Conservation (phyloP, 2,113 vertebrate genomes). For the Pitta sordida region DNA sequence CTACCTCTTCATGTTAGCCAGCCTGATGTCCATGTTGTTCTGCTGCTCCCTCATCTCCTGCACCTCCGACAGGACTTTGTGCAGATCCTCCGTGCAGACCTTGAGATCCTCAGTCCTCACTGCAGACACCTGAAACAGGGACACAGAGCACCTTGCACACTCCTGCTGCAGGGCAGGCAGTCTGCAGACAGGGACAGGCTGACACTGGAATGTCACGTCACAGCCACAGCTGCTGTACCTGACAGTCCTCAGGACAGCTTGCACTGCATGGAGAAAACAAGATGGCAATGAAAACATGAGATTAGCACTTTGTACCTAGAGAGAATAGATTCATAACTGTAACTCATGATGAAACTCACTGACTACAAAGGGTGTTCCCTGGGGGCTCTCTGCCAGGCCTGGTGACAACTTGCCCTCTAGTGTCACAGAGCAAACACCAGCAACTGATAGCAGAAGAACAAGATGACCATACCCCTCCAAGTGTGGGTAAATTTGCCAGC, state of each 20-base stretch:
- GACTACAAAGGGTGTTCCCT: not conserved
- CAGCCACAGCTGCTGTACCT: not conserved
- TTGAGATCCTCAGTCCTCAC: slow-evolving; percentile 65
- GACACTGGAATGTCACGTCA: too few species aligned
- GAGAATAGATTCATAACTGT: not conserved
- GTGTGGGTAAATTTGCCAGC: not conserved
- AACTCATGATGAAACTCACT: not conserved
- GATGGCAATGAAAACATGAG: not conserved
- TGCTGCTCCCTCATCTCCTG: slow-evolving; percentile 70
- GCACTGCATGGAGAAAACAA: not conserved
- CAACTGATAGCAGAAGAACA: not conserved
- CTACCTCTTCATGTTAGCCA: slow-evolving; percentile 72
- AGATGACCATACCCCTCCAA: not conserved
- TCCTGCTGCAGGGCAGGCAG: not conserved
- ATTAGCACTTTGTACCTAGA: not conserved
- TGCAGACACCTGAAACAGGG: slow-evolving; percentile 48
- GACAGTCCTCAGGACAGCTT: not conserved
- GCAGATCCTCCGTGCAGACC: slow-evolving; percentile 57
- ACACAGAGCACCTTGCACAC: not conserved
- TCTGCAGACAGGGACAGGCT: not conserved
- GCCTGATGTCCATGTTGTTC: slow-evolving; percentile 59
- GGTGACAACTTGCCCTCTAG: slow-evolving; percentile 2
- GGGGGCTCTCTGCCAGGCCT: not conserved
- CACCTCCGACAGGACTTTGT: slow-evolving; percentile 68
- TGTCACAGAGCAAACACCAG: not conserved